phyloP scores from a whole-genome alignment of 2,888 invertebrate genomes.

The Teinopalpus imperialis region DNA sequence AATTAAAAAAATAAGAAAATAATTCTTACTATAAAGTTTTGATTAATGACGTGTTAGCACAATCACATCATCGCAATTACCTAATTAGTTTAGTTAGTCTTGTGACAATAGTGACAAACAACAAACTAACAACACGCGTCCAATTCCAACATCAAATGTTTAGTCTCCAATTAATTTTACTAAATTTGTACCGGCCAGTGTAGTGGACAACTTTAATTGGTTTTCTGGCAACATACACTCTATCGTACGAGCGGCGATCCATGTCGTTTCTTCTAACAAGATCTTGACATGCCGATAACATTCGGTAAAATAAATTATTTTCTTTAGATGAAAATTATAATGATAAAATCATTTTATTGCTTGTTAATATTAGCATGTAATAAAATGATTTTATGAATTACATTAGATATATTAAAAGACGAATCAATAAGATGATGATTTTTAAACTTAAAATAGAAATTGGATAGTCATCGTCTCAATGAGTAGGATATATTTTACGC shows the following conservation, averaged over 20 bases:
- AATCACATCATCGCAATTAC: not conserved
- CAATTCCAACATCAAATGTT: slow-evolving; percentile 32
- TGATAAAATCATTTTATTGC: too few relatives aligned
- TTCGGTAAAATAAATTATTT: not conserved
- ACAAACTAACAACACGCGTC: slow-evolving; percentile 8
- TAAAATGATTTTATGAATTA: too few relatives aligned
- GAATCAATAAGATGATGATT: too few relatives aligned
- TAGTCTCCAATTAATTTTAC: slow-evolving; percentile 50
- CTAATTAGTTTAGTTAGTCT: slow-evolving; percentile 1
- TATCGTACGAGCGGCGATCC: slow-evolving; percentile 54
- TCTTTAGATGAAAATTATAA: too few relatives aligned
- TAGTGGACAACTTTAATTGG: slow-evolving; percentile 72
- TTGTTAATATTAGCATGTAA: too few relatives aligned
- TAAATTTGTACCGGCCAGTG: slow-evolving; percentile 50
- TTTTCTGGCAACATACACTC: slow-evolving; percentile 52
- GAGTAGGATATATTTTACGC: too few relatives aligned
- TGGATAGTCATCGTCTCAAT: too few relatives aligned
- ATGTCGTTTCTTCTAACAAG: slow-evolving; percentile 35
- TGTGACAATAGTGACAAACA: slow-evolving; percentile 5
- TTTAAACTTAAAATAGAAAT: too few relatives aligned
- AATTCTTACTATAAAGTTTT: too few relatives aligned
- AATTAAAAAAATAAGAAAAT: too few relatives aligned
- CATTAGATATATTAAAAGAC: too few relatives aligned
- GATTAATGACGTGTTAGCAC: too few relatives aligned
- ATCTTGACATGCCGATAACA: slow-evolving; percentile 2